Conservation (phyloP, 2,888 invertebrate genomes). For the Pediacus dermestoides region DNA sequence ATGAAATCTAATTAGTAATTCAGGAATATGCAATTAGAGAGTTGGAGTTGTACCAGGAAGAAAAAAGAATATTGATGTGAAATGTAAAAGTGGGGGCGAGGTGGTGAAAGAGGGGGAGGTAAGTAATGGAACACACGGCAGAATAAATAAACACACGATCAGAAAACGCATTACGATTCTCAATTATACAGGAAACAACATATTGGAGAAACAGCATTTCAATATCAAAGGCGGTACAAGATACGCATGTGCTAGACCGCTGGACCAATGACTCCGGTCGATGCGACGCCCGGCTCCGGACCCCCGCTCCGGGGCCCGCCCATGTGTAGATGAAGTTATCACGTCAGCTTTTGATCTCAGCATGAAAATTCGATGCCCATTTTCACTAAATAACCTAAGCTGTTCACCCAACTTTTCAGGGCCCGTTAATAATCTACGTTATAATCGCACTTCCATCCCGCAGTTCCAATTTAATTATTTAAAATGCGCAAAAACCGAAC, state of each 20-base stretch:
- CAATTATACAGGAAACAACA: conserved; percentile 45
- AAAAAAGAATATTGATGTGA: too few relatives aligned
- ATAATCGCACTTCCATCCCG: conserved; percentile 7
- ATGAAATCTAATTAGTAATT: too few relatives aligned
- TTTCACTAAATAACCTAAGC: conserved; percentile 37
- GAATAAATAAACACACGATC: conserved; percentile 26
- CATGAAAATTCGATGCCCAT: conserved; percentile 42
- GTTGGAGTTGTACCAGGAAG: too few relatives aligned
- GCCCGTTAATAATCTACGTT: conserved; percentile 13
- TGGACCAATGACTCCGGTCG: conserved; percentile 48
- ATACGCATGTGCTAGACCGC: conserved; percentile 32
- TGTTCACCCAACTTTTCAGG: conserved; percentile 17
- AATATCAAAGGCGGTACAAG: conserved; percentile 42
- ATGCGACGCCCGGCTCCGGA: conserved; percentile 51
- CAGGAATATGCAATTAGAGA: too few relatives aligned
- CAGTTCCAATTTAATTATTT: too few relatives aligned
- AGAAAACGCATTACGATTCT: conserved; percentile 40
- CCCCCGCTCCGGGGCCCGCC: conserved; percentile 42
- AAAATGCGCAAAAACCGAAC: too few relatives aligned
- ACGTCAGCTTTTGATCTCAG: conserved; percentile 40
- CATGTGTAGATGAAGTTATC: conserved; percentile 50
- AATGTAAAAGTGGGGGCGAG: conserved; percentile 5
- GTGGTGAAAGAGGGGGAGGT: background rate
- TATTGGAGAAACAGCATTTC: conserved; percentile 41
- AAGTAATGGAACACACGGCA: conserved; percentile 21